A percentile compares a stretch with the other conserved stretches of the same genome.
phyloP scores from a whole-genome alignment of 2,888 invertebrate species.

The Sepiola atlantica region DNA sequence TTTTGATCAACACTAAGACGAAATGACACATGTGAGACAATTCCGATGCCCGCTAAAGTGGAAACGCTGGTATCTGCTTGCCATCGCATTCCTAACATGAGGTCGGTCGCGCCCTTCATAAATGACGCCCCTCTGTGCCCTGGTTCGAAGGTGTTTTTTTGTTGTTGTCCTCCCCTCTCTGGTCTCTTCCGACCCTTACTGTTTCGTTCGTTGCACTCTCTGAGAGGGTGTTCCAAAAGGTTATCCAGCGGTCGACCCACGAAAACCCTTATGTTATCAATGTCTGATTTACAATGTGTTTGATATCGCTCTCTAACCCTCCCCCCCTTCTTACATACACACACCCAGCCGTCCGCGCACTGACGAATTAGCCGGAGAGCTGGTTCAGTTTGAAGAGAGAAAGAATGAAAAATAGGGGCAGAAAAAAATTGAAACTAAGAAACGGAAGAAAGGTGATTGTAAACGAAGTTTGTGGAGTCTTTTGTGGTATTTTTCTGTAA shows the following conservation, averaged over 20 bases:
- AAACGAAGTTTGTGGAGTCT: neutral
- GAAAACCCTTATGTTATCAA: neutral
- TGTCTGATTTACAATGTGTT: neutral
- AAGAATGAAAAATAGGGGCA: neutral
- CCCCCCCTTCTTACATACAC: no score
- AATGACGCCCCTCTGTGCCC: neutral
- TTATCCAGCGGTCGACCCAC: neutral
- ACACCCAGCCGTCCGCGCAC: neutral
- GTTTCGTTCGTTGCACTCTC: neutral
- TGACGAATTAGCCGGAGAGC: neutral
- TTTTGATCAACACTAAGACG: neutral
- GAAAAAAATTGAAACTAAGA: neutral
- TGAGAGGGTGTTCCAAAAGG: neutral
- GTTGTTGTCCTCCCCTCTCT: neutral
- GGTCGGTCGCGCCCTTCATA: neutral
- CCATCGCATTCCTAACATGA: neutral
- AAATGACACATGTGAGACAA: neutral
- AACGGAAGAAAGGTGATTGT: neutral
- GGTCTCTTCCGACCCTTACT: neutral
- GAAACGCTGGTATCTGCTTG: neutral
- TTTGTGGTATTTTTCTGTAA: neutral
- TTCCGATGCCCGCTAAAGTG: neutral
- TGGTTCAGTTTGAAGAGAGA: neutral
- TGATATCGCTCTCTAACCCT: neutral
- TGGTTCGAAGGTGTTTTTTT: neutral